phyloP scores from a whole-genome alignment of 2,113 vertebrate genomes.

The Chaetorhynchus papuensis region DNA sequence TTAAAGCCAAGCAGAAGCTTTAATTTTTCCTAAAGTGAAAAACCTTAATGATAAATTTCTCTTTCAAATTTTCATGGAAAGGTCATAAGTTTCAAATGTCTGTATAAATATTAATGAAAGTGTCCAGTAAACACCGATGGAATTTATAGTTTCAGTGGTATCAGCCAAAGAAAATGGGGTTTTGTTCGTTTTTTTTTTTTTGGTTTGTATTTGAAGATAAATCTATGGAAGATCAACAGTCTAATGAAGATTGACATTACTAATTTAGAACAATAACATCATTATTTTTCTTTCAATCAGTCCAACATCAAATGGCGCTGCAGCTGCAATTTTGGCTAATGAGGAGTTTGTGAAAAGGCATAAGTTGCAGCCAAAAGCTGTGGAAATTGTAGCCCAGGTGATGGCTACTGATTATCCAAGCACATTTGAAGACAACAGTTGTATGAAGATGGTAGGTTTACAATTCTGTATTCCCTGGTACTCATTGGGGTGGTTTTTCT shows the following conservation, averaged over 20 bases:
- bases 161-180: neutral
- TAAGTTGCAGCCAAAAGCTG: conserved; percentile 81
- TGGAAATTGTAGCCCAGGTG: conserved; percentile 95
- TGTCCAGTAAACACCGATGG: neutral
- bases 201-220: neutral
- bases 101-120: neutral
- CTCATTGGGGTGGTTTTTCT: neutral
- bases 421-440: conserved; percentile 86
- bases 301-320: conserved; percentile 92
- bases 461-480: neutral
- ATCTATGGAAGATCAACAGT: neutral
- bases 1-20: neutral
- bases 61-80: no score
- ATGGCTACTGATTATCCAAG: conserved; percentile 87
- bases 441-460: conserved; percentile 83
- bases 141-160: neutral
- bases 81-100: neutral
- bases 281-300: conserved; percentile 65
- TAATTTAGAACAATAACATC: neutral
- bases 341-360: conserved; percentile 83
- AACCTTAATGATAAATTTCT: neutral
- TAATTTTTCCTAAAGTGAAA: neutral
- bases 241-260: neutral
- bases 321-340: conserved; percentile 86
- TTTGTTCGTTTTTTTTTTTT: neutral